Evolutionary conservation across 1,140 invertebrate genomes (phyloP).

Genomic region (Bombus difficillimus): DNA sequence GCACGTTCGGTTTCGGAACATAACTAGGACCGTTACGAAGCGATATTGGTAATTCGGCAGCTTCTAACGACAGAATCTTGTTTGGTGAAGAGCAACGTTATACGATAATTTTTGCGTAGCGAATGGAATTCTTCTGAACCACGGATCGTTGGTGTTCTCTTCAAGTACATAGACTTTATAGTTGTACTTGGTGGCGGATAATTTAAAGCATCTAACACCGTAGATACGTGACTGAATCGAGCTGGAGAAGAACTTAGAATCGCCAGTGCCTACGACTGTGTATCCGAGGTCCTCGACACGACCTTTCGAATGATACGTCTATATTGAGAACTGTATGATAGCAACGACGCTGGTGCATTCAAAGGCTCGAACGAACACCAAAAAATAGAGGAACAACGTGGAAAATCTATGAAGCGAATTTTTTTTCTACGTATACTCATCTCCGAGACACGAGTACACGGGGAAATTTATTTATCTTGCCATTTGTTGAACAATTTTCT

Average conservation of each 20-base stretch:
- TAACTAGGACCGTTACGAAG: no score
- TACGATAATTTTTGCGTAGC: not conserved
- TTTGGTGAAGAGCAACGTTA: not conserved
- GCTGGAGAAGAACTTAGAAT: slow-evolving; percentile 11
- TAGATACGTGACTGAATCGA: not conserved
- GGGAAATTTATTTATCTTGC: not conserved
- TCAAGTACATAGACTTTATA: not conserved
- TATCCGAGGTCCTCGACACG: slow-evolving; percentile 53
- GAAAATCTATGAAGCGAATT: not conserved
- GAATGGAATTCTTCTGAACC: no score
- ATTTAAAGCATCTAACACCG: not conserved
- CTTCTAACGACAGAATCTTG: no score
- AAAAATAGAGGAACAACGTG: not conserved
- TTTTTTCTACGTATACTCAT: not conserved
- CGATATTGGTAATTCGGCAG: no score
- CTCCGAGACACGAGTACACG: no score
- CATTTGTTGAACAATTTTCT: not conserved
- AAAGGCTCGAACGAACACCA: slow-evolving; percentile 16
- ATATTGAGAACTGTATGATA: slow-evolving; percentile 49
- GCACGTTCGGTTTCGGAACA: not conserved
- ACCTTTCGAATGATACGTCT: slow-evolving; percentile 67
- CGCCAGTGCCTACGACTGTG: slow-evolving; percentile 66
- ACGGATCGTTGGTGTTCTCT: not conserved
- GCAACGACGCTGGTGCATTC: slow-evolving; percentile 27
- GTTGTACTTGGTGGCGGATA: no score